These are phyloP conservation scores for Caenorhabditis sp. DNA, from an alignment of 2,888 invertebrate genomes.

Conservation along the genomic window DNA sequence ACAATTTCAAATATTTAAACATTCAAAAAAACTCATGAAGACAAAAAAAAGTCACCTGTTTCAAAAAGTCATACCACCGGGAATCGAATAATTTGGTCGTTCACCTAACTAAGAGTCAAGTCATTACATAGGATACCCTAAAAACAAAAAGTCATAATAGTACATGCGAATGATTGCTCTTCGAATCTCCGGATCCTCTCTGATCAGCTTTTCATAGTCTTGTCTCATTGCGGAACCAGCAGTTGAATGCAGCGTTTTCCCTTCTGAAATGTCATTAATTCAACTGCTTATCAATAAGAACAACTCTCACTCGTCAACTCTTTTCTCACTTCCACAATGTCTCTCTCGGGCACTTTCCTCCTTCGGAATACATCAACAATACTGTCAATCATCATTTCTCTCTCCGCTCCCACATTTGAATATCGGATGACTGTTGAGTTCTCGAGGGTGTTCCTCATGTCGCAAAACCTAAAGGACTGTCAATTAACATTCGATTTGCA, in stretches of 20 bases:
- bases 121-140: conserved; percentile 39
- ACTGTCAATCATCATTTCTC: conserved; percentile 37
- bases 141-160: conserved; percentile 43
- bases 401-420: conserved; percentile 9
- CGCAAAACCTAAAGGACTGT: conserved; percentile 36
- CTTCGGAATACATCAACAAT: conserved; percentile 21
- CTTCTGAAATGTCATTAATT: conserved; percentile 20
- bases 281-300: background rate
- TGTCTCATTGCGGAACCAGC: conserved; percentile 17
- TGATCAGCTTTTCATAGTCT: conserved; percentile 26
- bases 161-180: conserved; percentile 48
- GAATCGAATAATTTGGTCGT: background rate
- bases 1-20: conserved; percentile 41
- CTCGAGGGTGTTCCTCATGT: conserved; percentile 35
- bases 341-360: conserved; percentile 26
- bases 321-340: conserved; percentile 21
- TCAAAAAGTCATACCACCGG: background rate
- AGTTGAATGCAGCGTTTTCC: conserved; percentile 42
- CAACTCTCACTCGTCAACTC: conserved; percentile 27
- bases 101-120: background rate
- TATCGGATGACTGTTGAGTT: conserved; percentile 42
- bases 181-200: conserved; percentile 34
- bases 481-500: background rate
- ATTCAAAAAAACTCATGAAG: background rate
- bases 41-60: background rate